These are phyloP conservation scores for Pachypeltis micranthus DNA, from an alignment of 1,140 invertebrate genomes.

Conservation along the genomic window DNA sequence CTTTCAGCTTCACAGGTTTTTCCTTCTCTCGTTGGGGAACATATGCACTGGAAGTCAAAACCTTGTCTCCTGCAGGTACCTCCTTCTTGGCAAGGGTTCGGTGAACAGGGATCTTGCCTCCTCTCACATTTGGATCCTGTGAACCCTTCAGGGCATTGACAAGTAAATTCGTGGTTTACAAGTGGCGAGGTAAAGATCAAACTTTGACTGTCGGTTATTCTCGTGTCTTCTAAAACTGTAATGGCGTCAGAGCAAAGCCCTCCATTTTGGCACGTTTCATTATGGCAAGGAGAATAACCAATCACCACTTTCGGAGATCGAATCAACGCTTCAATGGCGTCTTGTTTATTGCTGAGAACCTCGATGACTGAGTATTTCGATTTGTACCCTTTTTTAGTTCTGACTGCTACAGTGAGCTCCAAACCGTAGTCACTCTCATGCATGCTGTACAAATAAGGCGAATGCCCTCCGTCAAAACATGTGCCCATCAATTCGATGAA, in stretches of 20 bases:
- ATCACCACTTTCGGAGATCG: constrained; percentile 44
- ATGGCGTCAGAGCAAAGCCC: constrained; percentile 63
- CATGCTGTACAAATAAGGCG: constrained; percentile 57
- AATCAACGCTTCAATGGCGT: constrained; percentile 48
- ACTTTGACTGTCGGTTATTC: constrained; percentile 61
- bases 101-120: constrained; percentile 78
- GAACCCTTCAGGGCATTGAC: constrained; percentile 66
- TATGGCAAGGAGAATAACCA: constrained; percentile 60
- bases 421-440: constrained; percentile 50
- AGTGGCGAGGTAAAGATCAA: constrained; percentile 69
- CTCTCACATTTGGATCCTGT: constrained; percentile 66
- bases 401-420: constrained; percentile 56
- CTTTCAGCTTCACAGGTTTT: constrained; percentile 70
- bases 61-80: constrained; percentile 70
- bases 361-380: constrained; percentile 48
- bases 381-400: constrained; percentile 41
- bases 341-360: constrained; percentile 47
- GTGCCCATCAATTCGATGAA: constrained; percentile 57
- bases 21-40: constrained; percentile 62
- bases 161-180: constrained; percentile 61
- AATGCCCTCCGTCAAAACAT: constrained; percentile 48
- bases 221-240: constrained; percentile 50
- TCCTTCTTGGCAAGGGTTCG: constrained; percentile 72
- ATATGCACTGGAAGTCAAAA: constrained; percentile 70
- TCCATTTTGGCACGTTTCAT: constrained; percentile 57